Evolutionary conservation across 2,113 vertebrate genomes (phyloP).

Genomic region (Oncorhynchus keta): DNA sequence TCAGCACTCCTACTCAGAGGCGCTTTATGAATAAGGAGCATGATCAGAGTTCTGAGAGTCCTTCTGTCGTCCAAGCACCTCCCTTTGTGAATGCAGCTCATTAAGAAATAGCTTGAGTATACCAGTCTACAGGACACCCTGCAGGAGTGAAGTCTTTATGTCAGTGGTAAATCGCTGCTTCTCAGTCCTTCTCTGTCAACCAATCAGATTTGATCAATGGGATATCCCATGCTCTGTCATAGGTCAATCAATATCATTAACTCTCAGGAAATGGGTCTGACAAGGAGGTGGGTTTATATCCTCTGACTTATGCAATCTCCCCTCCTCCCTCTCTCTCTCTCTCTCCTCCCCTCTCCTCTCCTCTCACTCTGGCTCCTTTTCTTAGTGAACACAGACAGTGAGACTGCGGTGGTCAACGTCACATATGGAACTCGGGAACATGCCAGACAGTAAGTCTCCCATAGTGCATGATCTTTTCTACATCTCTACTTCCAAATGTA

Average conservation of each 20-base stretch:
- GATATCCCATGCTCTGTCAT: neutral
- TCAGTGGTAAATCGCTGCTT: too few species aligned
- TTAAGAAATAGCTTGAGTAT: too few species aligned
- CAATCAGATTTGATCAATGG: neutral
- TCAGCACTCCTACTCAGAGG: neutral
- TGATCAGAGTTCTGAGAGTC: too few species aligned
- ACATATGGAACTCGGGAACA: slow-evolving; percentile 91
- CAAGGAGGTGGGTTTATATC: neutral
- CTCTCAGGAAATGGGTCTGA: neutral
- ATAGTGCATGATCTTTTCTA: neutral
- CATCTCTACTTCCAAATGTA: neutral
- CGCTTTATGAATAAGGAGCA: too few species aligned
- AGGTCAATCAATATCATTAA: neutral
- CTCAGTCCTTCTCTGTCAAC: neutral
- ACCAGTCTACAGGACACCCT: too few species aligned
- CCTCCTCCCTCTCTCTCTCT: neutral
- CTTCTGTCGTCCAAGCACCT: too few species aligned
- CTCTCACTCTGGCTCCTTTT: slow-evolving; percentile 18
- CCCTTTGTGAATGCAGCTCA: too few species aligned
- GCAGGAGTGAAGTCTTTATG: too few species aligned
- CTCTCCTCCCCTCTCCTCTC: neutral
- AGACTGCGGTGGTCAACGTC: slow-evolving; percentile 93
- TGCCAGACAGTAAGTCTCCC: slow-evolving; percentile 75
- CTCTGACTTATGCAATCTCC: neutral
- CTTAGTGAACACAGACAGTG: slow-evolving; percentile 92